These are phyloP conservation scores for Embidobia sp. DNA, from an alignment of 2,888 invertebrate genomes.

Conservation along the genomic window DNA sequence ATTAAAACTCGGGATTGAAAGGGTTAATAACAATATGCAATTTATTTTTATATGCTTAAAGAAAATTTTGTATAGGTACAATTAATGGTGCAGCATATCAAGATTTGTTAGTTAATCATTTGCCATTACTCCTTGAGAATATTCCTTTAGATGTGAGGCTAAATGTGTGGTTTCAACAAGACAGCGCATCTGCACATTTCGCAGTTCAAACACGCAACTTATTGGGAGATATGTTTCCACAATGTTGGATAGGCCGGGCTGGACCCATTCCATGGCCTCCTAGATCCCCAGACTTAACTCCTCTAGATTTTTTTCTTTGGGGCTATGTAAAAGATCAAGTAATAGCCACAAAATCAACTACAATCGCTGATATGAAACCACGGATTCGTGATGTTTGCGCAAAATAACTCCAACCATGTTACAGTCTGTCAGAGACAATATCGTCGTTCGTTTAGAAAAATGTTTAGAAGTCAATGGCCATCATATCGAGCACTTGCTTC, in stretches of 20 bases:
- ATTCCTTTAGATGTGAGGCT: not conserved
- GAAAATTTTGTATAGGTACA: not conserved
- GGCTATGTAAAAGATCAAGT: constrained; percentile 35
- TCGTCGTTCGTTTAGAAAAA: too few relatives aligned
- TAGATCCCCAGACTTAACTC: constrained; percentile 40
- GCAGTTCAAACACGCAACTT: constrained; percentile 40
- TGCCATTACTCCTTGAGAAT: not conserved
- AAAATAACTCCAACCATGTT: constrained; percentile 3
- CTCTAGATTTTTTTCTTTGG: constrained; percentile 41
- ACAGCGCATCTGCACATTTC: constrained; percentile 70
- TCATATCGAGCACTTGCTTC: too few relatives aligned
- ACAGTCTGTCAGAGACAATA: not conserved
- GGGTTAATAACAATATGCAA: too few relatives aligned
- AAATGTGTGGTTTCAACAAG: constrained; percentile 57
- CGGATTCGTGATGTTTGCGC: constrained; percentile 31
- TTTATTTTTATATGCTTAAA: not conserved
- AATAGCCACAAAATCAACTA: constrained; percentile 19
- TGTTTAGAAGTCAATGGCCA: too few relatives aligned
- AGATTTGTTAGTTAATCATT: not conserved
- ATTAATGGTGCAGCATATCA: constrained; percentile 1
- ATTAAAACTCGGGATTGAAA: too few relatives aligned
- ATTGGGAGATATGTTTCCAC: constrained; percentile 29
- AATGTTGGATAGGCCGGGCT: constrained; percentile 40
- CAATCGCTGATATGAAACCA: constrained; percentile 37
- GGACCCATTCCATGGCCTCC: constrained; percentile 42